Conservation (phyloP, 1,140 invertebrate species). For the Drosophila sturtevanti region DNA sequence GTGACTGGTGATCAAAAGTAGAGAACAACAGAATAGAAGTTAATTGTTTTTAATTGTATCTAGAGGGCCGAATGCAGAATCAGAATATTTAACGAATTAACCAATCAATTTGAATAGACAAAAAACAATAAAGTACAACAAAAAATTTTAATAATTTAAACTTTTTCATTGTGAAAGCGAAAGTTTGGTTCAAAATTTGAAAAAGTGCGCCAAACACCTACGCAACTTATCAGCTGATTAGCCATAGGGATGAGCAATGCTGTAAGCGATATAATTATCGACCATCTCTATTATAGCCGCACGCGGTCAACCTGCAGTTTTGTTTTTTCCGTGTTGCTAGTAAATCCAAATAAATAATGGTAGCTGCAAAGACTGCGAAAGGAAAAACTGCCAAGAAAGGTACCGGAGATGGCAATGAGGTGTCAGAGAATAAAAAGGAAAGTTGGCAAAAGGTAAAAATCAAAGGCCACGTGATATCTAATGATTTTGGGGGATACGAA, state of each 20-base stretch:
- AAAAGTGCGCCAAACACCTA: not conserved
- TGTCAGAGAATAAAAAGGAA: slow-evolving; percentile 23
- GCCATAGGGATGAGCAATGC: not conserved
- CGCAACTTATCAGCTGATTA: not conserved
- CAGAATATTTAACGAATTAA: slow-evolving; percentile 52
- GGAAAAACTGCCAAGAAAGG: slow-evolving; percentile 24
- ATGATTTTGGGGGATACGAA: slow-evolving; percentile 73
- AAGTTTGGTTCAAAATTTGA: not conserved
- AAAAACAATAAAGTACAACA: slow-evolving; percentile 56
- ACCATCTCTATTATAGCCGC: not conserved
- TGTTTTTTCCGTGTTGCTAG: not conserved
- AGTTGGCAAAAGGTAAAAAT: slow-evolving; percentile 80
- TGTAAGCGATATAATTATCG: not conserved
- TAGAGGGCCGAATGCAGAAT: slow-evolving; percentile 46
- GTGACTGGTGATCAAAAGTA: slow-evolving; percentile 54
- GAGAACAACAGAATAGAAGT: slow-evolving; percentile 35
- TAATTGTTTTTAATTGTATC: slow-evolving; percentile 54
- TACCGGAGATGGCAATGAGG: not conserved
- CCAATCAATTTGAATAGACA: too few species aligned
- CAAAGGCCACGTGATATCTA: slow-evolving; percentile 75
- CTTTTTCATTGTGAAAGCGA: not conserved
- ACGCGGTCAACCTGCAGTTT: not conserved
- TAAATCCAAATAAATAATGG: not conserved
- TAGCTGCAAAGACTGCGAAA: slow-evolving; percentile 17
- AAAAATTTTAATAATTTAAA: slow-evolving; percentile 3